Base-by-base conservation (phyloP, 1,140 invertebrate species). In the Brachionus paranguensis region DNA sequence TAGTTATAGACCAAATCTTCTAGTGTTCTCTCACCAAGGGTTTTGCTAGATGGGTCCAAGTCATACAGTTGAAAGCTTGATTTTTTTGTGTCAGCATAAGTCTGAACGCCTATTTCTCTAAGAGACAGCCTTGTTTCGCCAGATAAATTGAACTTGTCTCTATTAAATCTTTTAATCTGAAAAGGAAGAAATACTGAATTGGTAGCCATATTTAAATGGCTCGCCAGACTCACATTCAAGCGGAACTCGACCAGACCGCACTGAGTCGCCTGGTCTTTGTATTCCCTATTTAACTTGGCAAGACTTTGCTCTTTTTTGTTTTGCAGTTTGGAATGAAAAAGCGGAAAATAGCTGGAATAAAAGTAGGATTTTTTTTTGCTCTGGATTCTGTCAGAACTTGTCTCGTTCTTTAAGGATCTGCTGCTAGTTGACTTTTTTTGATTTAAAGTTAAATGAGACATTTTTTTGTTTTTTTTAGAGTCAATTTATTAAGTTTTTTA, bases 101-200 rank as follows among this genome's bases (percentile, higher is more conserved):
- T 76, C 43, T 76, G 72, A 14, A 76, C 24, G 12, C 72, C 72
- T 53, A 76, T 76, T 76, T 76, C 72, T 76, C 72, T 33, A 50
- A 37, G 27, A 50, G 12, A 27, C 47, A 76, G 50, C 27, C 27
- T 53, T 10, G 41, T 24, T 47, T 50, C 47, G 27, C 47, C 17
- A 17, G 29, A 43, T n/a, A 41, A 2, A 17, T 41, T 41, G 17
- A 33, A 33, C 33, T 41, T 68, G 65, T 37, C 14, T 76, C 27
- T 17, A 6, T 76, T 76, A 27, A 76, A 76, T 27, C 45, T 17
- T 50, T 76, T 76, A 24, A 50, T 76, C 24, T 76, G 41, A 50
- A 76, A 76, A 4, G 72, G 45, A 27, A 50, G 45, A 76, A 76
- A 76, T 5, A 76, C 72, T 50, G 8, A 29, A 17, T 76, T 76